Evolutionary conservation across 2,797 vertebrate genomes (phyloP).

Genomic region (Chelmon rostratus): DNA sequence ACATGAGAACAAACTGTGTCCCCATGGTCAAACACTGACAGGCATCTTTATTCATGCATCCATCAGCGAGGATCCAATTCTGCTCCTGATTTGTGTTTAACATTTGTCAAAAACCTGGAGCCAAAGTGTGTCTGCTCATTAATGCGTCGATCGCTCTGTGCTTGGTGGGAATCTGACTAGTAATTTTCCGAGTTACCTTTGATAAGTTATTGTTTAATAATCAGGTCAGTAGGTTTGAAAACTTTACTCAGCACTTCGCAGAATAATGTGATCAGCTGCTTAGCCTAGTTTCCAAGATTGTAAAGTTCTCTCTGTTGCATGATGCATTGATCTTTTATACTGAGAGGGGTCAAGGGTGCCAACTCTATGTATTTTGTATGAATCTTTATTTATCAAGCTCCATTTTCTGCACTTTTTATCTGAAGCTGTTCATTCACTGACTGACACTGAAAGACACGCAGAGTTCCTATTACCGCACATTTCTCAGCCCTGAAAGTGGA

Average conservation of each 20-base stretch:
- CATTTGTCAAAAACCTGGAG: not conserved
- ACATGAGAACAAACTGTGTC: not conserved
- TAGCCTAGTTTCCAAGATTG: not conserved
- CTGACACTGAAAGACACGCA: slow-evolving; percentile 17
- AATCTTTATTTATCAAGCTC: not conserved
- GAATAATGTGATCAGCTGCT: not conserved
- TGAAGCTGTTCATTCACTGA: slow-evolving; percentile 1
- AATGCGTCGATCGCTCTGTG: not conserved
- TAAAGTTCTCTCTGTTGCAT: not conserved
- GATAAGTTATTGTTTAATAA: not conserved
- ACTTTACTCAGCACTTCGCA: not conserved
- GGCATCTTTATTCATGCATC: not conserved
- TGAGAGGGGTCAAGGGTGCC: not conserved
- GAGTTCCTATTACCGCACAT: slow-evolving; percentile 24
- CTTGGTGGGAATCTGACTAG: not conserved
- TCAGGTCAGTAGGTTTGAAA: not conserved
- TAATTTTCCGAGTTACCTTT: not conserved
- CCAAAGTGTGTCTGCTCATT: not conserved
- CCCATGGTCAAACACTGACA: not conserved
- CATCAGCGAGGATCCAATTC: not conserved
- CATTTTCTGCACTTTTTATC: slow-evolving; percentile 3
- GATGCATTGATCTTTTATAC: not conserved
- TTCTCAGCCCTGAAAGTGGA: slow-evolving; percentile 23
- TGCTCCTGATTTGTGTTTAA: not conserved
- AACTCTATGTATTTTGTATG: not conserved